These are phyloP conservation scores for Polydrusus pterygomalis DNA, from an alignment of 2,888 invertebrate genomes.

Conservation along the genomic window DNA sequence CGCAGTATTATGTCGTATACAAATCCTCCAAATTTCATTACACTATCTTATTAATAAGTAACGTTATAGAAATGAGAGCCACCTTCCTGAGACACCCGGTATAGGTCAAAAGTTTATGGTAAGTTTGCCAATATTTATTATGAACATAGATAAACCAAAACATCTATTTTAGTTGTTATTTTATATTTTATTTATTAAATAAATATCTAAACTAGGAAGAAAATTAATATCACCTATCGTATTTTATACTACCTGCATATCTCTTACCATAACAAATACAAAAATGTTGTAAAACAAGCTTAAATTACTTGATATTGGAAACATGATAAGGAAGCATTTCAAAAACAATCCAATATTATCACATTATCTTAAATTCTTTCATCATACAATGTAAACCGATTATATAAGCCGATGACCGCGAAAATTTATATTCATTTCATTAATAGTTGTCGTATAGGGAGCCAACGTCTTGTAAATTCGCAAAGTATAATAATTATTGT, in stretches of 20 bases:
- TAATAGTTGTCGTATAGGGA: neutral
- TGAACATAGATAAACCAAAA: no score
- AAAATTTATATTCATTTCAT: slow-evolving; percentile 21
- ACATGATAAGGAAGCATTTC: slow-evolving; percentile 46
- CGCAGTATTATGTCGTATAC: no score
- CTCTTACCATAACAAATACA: neutral
- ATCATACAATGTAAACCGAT: slow-evolving; percentile 30
- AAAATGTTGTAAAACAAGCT: slow-evolving; percentile 10
- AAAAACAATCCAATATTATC: slow-evolving; percentile 41
- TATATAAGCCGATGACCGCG: slow-evolving; percentile 27
- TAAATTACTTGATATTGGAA: slow-evolving; percentile 32
- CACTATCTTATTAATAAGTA: no score
- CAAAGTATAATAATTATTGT: neutral
- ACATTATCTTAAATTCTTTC: slow-evolving; percentile 37
- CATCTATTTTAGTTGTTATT: no score
- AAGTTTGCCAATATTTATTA: no score
- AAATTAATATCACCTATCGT: neutral
- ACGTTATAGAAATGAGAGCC: no score
- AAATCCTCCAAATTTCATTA: no score
- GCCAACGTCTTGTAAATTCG: neutral
- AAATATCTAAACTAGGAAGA: no score
- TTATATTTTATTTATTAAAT: no score
- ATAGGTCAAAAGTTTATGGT: no score
- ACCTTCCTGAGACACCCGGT: no score
- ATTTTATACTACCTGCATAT: neutral